Conservation (phyloP, 2,888 invertebrate species). For the Synergus gifuensis region DNA sequence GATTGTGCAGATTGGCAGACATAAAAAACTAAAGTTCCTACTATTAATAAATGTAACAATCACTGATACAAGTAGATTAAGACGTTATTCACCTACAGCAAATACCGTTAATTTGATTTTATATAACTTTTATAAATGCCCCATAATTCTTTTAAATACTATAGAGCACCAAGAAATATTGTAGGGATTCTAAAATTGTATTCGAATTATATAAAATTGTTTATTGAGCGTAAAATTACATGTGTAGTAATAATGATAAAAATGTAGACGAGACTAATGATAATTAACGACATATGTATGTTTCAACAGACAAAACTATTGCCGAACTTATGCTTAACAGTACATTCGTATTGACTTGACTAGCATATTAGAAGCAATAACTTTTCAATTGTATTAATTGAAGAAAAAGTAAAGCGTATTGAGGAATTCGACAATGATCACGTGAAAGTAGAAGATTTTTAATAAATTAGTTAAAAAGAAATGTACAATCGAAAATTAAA, state of each 20-base stretch:
- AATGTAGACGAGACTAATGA: slow-evolving; percentile 53
- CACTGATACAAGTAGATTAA: not conserved
- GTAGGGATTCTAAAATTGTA: not conserved
- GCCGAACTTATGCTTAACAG: slow-evolving; percentile 63
- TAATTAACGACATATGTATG: slow-evolving; percentile 66
- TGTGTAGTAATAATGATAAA: slow-evolving; percentile 65
- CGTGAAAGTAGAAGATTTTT: slow-evolving; percentile 61
- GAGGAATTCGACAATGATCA: slow-evolving; percentile 55
- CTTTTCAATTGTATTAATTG: slow-evolving; percentile 52
- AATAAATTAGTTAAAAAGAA: slow-evolving; percentile 66
- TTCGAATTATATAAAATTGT: slow-evolving; percentile 73
- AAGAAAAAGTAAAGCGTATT: slow-evolving; percentile 57
- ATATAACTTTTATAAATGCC: not conserved
- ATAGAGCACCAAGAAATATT: not conserved
- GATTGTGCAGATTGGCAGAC: not conserved
- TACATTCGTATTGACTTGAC: slow-evolving; percentile 72
- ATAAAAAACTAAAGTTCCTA: slow-evolving; percentile 10
- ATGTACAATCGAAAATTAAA: slow-evolving; percentile 59
- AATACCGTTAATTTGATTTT: not conserved
- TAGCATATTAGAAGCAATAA: slow-evolving; percentile 72
- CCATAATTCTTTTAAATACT: not conserved
- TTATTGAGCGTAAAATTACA: slow-evolving; percentile 76
- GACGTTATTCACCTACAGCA: not conserved
- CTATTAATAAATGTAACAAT: slow-evolving; percentile 16
- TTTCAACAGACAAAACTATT: slow-evolving; percentile 66